Evolutionary conservation across 2,113 vertebrate genomes (phyloP).

Genomic region (Alosa alosa): DNA sequence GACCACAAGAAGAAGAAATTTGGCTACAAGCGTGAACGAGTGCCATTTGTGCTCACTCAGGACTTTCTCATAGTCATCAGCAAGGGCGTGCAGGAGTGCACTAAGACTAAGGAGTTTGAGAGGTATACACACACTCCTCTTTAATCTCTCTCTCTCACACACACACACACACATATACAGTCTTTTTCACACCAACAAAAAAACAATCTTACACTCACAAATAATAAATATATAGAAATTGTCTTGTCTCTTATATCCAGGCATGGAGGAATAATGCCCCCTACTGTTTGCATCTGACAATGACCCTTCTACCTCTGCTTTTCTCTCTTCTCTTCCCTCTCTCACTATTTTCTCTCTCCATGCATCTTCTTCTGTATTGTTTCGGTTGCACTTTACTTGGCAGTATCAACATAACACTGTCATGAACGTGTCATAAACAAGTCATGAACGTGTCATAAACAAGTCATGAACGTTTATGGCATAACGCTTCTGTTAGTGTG

Average conservation of each 20-base stretch:
- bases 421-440: too few species aligned
- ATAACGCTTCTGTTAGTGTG: too few species aligned
- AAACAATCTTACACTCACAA: too few species aligned
- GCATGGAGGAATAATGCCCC: neutral
- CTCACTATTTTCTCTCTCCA: too few species aligned
- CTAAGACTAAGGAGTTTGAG: constrained; percentile 77
- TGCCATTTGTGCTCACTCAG: constrained; percentile 77
- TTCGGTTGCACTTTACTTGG: too few species aligned
- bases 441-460: too few species aligned
- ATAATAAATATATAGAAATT: neutral
- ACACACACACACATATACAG: neutral
- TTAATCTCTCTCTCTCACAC: neutral
- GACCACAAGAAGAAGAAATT: constrained; percentile 80
- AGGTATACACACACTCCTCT: constrained; percentile 54
- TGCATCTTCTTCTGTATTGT: too few species aligned
- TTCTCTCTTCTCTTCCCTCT: too few species aligned
- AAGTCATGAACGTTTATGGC: too few species aligned
- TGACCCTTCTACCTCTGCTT: neutral
- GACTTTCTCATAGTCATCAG: constrained; percentile 80
- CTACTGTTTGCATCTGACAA: neutral
- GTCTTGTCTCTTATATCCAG: neutral
- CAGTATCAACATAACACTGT: too few species aligned
- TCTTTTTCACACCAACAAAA: too few species aligned
- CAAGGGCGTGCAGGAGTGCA: constrained; percentile 74
- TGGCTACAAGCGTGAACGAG: constrained; percentile 74